Evolutionary conservation across 2,797 vertebrate species (phyloP).

Genomic region (Hapalemur alaotrensis): DNA sequence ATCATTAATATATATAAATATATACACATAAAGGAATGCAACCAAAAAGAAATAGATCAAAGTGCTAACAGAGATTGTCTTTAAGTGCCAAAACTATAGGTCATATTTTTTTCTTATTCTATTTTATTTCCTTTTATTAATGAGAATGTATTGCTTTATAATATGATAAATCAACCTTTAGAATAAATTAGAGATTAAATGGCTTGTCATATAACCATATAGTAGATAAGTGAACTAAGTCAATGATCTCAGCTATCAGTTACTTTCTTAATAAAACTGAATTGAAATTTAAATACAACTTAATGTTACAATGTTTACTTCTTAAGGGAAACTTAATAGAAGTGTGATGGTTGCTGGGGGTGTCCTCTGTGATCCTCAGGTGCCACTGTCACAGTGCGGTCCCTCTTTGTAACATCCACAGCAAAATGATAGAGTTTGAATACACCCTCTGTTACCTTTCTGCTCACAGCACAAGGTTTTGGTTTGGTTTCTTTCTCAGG

Average conservation of each 20-base stretch:
- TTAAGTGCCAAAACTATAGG: neutral
- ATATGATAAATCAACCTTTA: neutral
- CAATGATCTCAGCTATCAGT: neutral
- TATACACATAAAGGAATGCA: neutral
- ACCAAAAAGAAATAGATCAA: neutral
- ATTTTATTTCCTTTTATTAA: neutral
- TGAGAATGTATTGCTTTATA: neutral
- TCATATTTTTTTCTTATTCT: neutral
- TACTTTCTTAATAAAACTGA: constrained; percentile 59
- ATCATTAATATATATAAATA: neutral
- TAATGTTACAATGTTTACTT: neutral
- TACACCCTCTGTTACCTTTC: neutral
- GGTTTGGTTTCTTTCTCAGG: constrained; percentile 35
- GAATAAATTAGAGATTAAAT: neutral
- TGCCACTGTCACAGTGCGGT: neutral
- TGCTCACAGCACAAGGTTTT: constrained; percentile 10
- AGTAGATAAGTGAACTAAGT: neutral
- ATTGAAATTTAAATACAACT: constrained; percentile 6
- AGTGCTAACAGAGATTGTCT: neutral
- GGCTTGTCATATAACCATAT: neutral
- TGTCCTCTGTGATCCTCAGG: constrained; percentile 24
- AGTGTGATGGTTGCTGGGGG: neutral
- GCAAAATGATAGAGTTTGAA: neutral
- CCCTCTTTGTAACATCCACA: neutral
- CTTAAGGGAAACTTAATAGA: neutral